Percentiles rank a stretch among this genome's conserved stretches.
Evolutionary conservation across 2,113 vertebrate genomes (phyloP).

Genomic region (Clarias magur): DNA sequence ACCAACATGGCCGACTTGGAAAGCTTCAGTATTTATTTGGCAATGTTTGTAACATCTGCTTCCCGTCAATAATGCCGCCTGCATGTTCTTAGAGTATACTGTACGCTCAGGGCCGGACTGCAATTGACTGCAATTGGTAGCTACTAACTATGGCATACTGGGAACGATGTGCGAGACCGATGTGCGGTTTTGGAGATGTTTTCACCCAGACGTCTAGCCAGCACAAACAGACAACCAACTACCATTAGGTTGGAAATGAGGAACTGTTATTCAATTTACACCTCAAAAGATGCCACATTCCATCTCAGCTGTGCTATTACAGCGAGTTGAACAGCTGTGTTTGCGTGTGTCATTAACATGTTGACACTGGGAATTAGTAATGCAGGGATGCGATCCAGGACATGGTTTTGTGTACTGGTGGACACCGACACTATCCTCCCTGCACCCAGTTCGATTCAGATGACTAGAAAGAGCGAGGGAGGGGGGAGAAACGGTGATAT

Average conservation of each 20-base stretch:
- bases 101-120: too few species aligned
- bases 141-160: too few species aligned
- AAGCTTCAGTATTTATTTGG: too few species aligned
- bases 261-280: constrained; percentile 28
- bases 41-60: too few species aligned
- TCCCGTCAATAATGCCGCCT: too few species aligned
- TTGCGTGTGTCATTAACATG: constrained; percentile 34
- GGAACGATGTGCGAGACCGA: too few species aligned
- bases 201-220: too few species aligned
- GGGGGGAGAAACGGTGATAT: background rate
- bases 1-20: too few species aligned
- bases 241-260: background rate
- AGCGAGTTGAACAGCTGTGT: constrained; percentile 41
- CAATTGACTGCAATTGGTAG: too few species aligned
- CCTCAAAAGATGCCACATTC: background rate
- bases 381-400: background rate
- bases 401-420: background rate
- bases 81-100: too few species aligned
- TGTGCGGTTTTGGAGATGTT: too few species aligned
- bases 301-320: constrained; percentile 17
- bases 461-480: constrained; percentile 59
- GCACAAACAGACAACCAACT: background rate
- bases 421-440: constrained; percentile 26
- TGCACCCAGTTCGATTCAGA: constrained; percentile 54
- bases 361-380: constrained; percentile 31